Evolutionary conservation across 2,113 vertebrate genomes (phyloP).

Genomic region (Triplophysa tibetana): DNA sequence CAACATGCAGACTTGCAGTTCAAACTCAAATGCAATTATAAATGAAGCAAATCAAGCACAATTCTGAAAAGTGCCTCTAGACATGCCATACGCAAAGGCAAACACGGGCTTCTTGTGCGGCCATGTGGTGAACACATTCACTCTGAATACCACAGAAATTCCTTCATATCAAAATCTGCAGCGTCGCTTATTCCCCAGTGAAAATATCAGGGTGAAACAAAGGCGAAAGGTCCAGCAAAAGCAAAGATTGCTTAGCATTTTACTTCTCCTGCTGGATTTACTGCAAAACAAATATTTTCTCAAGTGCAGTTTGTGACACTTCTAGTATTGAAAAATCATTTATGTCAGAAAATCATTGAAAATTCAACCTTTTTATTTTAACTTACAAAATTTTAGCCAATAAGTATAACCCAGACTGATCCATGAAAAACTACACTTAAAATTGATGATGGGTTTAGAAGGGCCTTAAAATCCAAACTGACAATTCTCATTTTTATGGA

Average conservation of each 20-base stretch:
- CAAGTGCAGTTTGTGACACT: too few species aligned
- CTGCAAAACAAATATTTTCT: slow-evolving; percentile 30
- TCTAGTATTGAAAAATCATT: too few species aligned
- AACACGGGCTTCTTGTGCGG: slow-evolving; percentile 3
- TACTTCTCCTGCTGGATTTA: slow-evolving; percentile 35
- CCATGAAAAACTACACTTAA: too few species aligned
- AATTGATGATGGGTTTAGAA: too few species aligned
- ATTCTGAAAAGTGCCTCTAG: slow-evolving; percentile 6
- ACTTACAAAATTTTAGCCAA: too few species aligned
- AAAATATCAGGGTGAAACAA: slow-evolving; percentile 41
- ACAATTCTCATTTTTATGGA: too few species aligned
- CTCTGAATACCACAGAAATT: slow-evolving; percentile 31
- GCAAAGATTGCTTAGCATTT: slow-evolving; percentile 25
- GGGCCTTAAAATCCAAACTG: too few species aligned
- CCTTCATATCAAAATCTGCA: slow-evolving; percentile 6
- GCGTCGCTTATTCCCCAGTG: slow-evolving; percentile 38
- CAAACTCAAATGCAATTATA: slow-evolving; percentile 37
- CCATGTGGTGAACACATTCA: slow-evolving; percentile 3
- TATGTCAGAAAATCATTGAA: too few species aligned
- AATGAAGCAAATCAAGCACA: slow-evolving; percentile 25
- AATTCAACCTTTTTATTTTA: too few species aligned
- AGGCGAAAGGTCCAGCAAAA: slow-evolving; percentile 16
- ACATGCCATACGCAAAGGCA: not conserved
- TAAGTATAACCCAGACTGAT: too few species aligned
- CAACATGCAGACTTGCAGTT: slow-evolving; percentile 2